These are phyloP conservation scores for Corella eumyota DNA, from an alignment of 23 tunicate genomes.

Conservation along the genomic window DNA sequence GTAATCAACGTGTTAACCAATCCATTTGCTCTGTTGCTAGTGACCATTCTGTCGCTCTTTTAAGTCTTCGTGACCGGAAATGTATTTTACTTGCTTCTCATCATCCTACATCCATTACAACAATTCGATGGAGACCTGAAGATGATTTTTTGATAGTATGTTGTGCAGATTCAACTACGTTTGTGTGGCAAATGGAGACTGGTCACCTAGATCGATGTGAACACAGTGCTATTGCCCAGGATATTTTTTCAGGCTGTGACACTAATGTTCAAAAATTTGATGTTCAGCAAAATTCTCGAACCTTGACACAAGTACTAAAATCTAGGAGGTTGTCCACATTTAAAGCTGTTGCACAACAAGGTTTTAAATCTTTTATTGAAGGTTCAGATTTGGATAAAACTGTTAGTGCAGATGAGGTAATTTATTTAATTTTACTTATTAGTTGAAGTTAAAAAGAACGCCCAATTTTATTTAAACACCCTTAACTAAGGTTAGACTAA, in stretches of 20 bases:
- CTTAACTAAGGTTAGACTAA: no score
- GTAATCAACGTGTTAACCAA: constrained; percentile 53
- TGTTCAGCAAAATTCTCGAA: constrained; percentile 15
- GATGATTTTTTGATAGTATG: constrained; percentile 74
- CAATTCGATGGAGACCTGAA: constrained; percentile 74
- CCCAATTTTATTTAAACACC: no score
- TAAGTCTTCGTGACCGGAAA: constrained; percentile 76
- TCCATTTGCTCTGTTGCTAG: constrained; percentile 78
- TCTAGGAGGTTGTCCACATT: constrained; percentile 39
- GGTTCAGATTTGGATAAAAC: constrained; percentile 22
- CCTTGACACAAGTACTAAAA: constrained; percentile 60
- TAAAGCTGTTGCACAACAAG: constrained; percentile 84
- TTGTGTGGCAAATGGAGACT: constrained; percentile 98
- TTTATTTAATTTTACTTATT: no score
- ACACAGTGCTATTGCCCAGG: constrained; percentile 36
- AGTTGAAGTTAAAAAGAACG: no score
- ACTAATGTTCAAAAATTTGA: constrained; percentile 10
- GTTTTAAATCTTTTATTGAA: constrained; percentile 44
- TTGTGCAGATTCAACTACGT: constrained; percentile 55
- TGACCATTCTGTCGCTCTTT: constrained; percentile 80
- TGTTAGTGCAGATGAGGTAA: no score
- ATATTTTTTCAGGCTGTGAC: constrained; percentile 56
- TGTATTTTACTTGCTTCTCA: constrained; percentile 80
- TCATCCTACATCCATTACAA: constrained; percentile 52
- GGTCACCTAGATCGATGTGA: constrained; percentile 87